Evolutionary conservation across 2,888 invertebrate genomes (phyloP).

Genomic region (Idaea dimidiata): DNA sequence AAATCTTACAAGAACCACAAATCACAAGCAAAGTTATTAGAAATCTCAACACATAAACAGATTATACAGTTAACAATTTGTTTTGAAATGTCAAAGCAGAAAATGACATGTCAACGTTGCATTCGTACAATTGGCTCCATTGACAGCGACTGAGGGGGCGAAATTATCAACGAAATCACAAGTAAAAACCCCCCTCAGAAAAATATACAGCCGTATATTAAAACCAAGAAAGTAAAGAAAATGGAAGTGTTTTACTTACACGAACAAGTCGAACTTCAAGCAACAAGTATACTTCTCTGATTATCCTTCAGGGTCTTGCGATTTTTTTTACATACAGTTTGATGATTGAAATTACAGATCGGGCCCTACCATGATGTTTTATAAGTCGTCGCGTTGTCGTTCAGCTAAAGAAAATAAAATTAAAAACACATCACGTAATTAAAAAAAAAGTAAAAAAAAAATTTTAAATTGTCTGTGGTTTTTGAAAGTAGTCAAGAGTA

Average conservation of each 20-base stretch:
- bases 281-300: not conserved
- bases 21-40: conserved; percentile 26
- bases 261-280: not conserved
- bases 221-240: conserved; percentile 16
- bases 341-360: too few relatives aligned
- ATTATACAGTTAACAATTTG: conserved; percentile 20
- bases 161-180: conserved; percentile 64
- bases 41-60: conserved; percentile 20
- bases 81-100: conserved; percentile 1
- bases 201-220: conserved; percentile 48
- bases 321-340: too few relatives aligned
- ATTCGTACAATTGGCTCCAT: conserved; percentile 63
- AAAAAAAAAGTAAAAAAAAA: too few relatives aligned
- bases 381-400: too few relatives aligned
- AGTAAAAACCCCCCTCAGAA: conserved; percentile 52
- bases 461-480: too few relatives aligned
- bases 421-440: too few relatives aligned
- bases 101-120: conserved; percentile 37
- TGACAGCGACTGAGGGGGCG: conserved; percentile 45
- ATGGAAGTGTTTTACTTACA: conserved; percentile 38
- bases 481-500: too few relatives aligned
- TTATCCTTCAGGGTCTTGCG: too few relatives aligned
- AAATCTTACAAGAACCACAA: not conserved
- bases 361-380: too few relatives aligned
- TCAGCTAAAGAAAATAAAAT: too few relatives aligned